These are phyloP conservation scores for Odontocerum albicorne DNA, from an alignment of 2,888 invertebrate species.

Conservation along the genomic window DNA sequence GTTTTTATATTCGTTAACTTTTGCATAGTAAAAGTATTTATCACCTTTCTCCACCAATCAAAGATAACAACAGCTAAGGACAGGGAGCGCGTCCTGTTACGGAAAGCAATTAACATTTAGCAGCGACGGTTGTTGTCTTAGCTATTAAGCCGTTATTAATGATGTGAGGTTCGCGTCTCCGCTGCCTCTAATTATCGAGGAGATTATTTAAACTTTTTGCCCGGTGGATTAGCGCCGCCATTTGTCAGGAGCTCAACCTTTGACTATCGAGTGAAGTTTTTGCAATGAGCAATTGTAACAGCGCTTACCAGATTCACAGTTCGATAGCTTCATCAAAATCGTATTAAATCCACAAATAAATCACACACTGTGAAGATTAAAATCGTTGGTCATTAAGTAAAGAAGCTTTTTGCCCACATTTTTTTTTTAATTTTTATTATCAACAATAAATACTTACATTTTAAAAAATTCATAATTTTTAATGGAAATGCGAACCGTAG, in stretches of 20 bases:
- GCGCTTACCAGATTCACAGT: not conserved
- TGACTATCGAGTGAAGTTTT: slow-evolving; percentile 10
- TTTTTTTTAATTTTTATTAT: too few relatives aligned
- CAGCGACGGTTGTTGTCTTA: slow-evolving; percentile 23
- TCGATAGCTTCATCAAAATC: too few relatives aligned
- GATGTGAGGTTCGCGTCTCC: slow-evolving; percentile 23
- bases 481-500: too few relatives aligned
- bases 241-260: slow-evolving; percentile 22
- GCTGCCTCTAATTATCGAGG: slow-evolving; percentile 28
- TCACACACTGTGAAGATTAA: too few relatives aligned
- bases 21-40: not conserved
- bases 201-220: slow-evolving; percentile 30
- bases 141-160: slow-evolving; percentile 30
- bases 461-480: too few relatives aligned
- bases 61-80: slow-evolving; percentile 8
- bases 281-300: slow-evolving; percentile 9
- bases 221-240: slow-evolving; percentile 27
- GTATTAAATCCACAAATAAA: not conserved
- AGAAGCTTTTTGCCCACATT: too few relatives aligned
- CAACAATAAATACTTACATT: too few relatives aligned
- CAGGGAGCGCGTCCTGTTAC: slow-evolving; percentile 2
- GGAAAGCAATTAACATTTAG: slow-evolving; percentile 17
- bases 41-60: not conserved
- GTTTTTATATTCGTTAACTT: not conserved
- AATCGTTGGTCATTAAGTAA: too few relatives aligned